Evolutionary conservation across 1,140 invertebrate genomes (phyloP), one percentile per base, ranked within the genome.

Genomic region (Meloidogyne hapla): DNA sequence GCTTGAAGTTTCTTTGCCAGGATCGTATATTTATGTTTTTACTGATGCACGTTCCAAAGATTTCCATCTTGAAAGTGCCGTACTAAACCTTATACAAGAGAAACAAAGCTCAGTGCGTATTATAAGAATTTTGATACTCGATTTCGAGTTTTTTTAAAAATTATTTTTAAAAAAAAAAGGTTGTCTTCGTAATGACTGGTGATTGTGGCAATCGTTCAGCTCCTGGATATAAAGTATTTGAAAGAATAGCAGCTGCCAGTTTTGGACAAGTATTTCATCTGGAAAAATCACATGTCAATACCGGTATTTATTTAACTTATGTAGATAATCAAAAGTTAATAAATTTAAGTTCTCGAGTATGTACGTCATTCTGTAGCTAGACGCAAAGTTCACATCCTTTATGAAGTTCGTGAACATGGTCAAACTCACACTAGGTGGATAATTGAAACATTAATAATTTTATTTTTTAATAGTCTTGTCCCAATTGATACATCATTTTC

Each of bases 141-240:
- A 26, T 68, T 42, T 73, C n/a, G n/a, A n/a, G n/a, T 25, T 21
- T 2, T 28, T 38, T 25, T 28, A 28, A 64, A 3, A 12, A 10
- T 0, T 40, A 21, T 40, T 23, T 25, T 15, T 76, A 18, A 40
- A n/a, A 61, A 21, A 88, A 88, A 67, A 84, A 92, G 92, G 90
- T 92, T 69, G 91, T 92, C 48, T 93, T 93, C 87, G 91, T 93
- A 0, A 88, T 93, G 87, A 93, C 92, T 2, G 92, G 92, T 2
- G 91, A 92, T 83, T 93, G 92, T 87, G 90, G 90, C 15, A 90
- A 92, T 80, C 85, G 89, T 33, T 74, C 80, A 15, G 40, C 71
- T 79, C 88, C 89, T 1, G 90, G 91, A 0, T 92, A 91, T 86
- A 87, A 89, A 77, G 91, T 91, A 10, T 92, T 91, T 85, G 90